A percentile compares a stretch with the other conserved stretches of the same genome.
Evolutionary conservation across 2,113 vertebrate genomes (phyloP).

Genomic region (Lanius ludovicianus): DNA sequence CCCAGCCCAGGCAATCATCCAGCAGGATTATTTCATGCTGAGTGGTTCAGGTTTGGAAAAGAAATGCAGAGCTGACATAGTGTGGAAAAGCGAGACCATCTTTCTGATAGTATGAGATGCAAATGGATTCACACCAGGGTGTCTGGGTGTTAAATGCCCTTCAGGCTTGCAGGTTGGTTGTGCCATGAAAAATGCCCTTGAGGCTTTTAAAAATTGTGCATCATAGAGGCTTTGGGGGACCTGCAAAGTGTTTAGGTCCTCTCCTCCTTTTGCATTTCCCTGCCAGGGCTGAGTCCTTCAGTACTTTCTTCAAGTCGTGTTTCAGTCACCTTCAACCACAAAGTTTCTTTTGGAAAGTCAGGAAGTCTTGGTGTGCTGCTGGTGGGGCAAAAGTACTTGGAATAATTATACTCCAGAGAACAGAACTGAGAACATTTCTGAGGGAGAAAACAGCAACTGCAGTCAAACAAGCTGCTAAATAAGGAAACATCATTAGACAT

Average conservation of each 20-base stretch:
- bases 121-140: neutral
- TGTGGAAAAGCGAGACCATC: fast-evolving
- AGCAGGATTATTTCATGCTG: neutral
- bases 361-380: neutral
- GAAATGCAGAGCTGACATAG: neutral
- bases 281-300: neutral
- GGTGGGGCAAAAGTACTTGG: neutral
- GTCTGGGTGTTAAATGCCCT: neutral
- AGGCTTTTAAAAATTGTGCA: neutral
- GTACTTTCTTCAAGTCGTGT: neutral
- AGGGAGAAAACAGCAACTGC: conserved; percentile 20
- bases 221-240: neutral
- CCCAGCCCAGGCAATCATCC: neutral
- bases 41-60: neutral
- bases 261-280: neutral
- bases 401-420: conserved; percentile 36
- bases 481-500: conserved; percentile 51
- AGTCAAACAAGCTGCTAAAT: conserved; percentile 48
- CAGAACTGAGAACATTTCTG: conserved; percentile 15
- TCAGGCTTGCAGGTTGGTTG: neutral
- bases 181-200: neutral
- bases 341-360: neutral
- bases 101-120: neutral
- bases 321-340: neutral
- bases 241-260: neutral